Evolutionary conservation across 2,113 vertebrate genomes (phyloP).

Genomic region (Malurus alboscapulatus): DNA sequence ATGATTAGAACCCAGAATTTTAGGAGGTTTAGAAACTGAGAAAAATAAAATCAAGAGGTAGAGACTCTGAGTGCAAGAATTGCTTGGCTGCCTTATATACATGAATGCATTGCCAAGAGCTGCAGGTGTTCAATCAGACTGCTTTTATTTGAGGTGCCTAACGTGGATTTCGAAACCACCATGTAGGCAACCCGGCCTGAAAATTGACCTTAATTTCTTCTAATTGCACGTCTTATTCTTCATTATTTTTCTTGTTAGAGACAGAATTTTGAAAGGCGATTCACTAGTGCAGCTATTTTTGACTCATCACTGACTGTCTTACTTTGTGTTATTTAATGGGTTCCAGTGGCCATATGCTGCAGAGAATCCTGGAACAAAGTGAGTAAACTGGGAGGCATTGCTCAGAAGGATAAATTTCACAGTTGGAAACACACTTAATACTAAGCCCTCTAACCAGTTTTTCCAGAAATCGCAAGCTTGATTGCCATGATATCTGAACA

Average conservation of each 20-base stretch:
- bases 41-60: neutral
- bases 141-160: slow-evolving; percentile 64
- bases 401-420: slow-evolving; percentile 68
- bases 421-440: slow-evolving; percentile 61
- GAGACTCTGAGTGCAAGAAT: slow-evolving; percentile 34
- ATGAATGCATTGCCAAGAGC: slow-evolving; percentile 26
- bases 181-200: slow-evolving; percentile 46
- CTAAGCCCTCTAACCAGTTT: slow-evolving; percentile 64
- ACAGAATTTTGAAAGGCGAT: slow-evolving; percentile 62
- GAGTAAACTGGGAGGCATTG: slow-evolving; percentile 62
- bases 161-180: neutral
- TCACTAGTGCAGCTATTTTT: slow-evolving; percentile 65
- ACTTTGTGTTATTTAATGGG: slow-evolving; percentile 60
- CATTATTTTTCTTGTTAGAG: slow-evolving; percentile 62
- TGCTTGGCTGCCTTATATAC: slow-evolving; percentile 11
- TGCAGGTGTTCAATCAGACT: slow-evolving; percentile 64
- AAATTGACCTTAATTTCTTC: slow-evolving; percentile 69
- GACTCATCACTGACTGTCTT: slow-evolving; percentile 67
- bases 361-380: slow-evolving; percentile 67
- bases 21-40: neutral
- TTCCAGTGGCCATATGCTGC: slow-evolving; percentile 66
- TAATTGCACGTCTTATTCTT: slow-evolving; percentile 55
- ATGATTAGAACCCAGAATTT: slow-evolving; percentile 15
- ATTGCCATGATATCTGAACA: slow-evolving; percentile 66
- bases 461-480: slow-evolving; percentile 57